Percentiles rank a stretch among this genome's conserved stretches.
Conservation (phyloP, 2,113 vertebrate genomes). For the Macquaria australasica region DNA sequence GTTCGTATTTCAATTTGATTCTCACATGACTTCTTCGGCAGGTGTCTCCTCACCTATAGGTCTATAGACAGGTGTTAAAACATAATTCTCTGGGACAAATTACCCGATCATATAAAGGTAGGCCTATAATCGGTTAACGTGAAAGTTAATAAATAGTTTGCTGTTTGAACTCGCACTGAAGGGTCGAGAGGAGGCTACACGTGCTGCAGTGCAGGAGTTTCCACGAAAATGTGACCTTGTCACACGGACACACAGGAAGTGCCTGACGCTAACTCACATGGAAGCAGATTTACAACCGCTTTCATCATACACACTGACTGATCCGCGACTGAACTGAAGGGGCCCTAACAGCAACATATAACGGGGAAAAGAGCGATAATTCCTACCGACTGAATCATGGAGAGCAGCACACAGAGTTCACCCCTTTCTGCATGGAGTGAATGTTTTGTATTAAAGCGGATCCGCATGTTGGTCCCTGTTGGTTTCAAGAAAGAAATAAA, state of each 20-base stretch:
- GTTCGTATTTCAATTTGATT: too few species aligned
- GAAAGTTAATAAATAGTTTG: not conserved
- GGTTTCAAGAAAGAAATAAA: constrained; percentile 71
- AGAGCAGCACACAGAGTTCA: not conserved
- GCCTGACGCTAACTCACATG: not conserved
- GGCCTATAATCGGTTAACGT: too few species aligned
- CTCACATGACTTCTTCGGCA: not conserved
- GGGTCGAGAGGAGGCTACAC: not conserved
- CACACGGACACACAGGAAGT: not conserved
- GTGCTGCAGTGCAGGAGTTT: too few species aligned
- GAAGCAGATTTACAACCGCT: not conserved
- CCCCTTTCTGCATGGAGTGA: not conserved
- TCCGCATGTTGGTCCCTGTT: constrained; percentile 57
- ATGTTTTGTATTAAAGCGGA: not conserved
- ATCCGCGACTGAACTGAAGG: not conserved
- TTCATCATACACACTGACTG: not conserved
- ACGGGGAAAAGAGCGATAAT: not conserved
- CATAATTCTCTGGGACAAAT: not conserved
- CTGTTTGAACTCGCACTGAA: not conserved
- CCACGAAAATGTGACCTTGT: not conserved
- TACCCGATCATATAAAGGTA: not conserved
- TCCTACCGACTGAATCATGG: constrained; percentile 15
- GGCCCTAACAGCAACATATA: not conserved
- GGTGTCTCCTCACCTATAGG: not conserved
- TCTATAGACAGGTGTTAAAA: not conserved